Percentiles rank a stretch among this genome's conserved stretches.
phyloP scores from a whole-genome alignment of 2,113 vertebrate species.

The Marcusenius ussheri region DNA sequence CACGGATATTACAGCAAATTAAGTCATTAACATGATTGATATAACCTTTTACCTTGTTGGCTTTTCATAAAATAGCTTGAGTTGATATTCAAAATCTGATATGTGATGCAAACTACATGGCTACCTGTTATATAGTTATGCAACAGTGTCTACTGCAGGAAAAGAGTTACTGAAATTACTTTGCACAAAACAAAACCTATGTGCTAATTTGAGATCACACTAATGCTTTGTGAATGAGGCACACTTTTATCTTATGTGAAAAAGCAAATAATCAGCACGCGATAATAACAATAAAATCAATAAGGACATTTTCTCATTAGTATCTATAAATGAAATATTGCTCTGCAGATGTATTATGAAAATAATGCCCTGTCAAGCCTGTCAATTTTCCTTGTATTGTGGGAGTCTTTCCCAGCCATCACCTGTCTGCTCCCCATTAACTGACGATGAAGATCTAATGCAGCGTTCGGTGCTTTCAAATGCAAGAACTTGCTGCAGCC shows the following conservation, averaged over 20 bases:
- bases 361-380: conserved; percentile 35
- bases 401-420: conserved; percentile 39
- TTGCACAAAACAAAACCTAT: conserved; percentile 14
- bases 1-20: background rate
- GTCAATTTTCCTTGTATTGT: conserved; percentile 43
- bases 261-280: conserved; percentile 43
- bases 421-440: conserved; percentile 49
- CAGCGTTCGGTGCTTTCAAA: conserved; percentile 29
- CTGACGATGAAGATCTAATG: conserved; percentile 42
- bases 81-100: background rate
- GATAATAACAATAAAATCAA: conserved; percentile 40
- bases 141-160: background rate
- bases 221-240: conserved; percentile 38
- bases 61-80: background rate
- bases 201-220: conserved; percentile 28
- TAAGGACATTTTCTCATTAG: conserved; percentile 50
- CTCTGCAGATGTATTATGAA: conserved; percentile 35
- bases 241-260: conserved; percentile 27
- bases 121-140: background rate
- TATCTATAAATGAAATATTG: conserved; percentile 37
- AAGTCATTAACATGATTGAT: background rate
- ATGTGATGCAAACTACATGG: background rate
- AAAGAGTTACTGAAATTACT: background rate
- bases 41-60: background rate
- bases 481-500: conserved; percentile 35